Evolutionary conservation across 2,797 vertebrate genomes (phyloP).

Genomic region (Danio kyathit): DNA sequence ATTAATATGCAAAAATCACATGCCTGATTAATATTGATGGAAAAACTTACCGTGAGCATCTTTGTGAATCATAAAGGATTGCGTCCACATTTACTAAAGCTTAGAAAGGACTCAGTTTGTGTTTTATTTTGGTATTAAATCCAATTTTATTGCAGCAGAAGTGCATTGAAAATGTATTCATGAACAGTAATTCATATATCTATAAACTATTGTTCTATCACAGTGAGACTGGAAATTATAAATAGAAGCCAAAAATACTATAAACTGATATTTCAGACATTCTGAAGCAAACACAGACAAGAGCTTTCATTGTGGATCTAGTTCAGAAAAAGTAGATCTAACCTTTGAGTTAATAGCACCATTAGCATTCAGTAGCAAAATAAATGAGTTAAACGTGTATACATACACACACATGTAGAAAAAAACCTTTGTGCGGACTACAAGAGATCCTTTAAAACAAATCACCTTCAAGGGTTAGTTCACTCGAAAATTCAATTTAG

Average conservation of each 20-base stretch:
- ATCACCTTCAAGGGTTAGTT: too few relatives aligned
- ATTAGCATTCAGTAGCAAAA: constrained; percentile 1
- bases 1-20: too few relatives aligned
- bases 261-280: not conserved
- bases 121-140: not conserved
- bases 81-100: too few relatives aligned
- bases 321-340: not conserved
- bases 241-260: not conserved
- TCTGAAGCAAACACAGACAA: not conserved
- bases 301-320: not conserved
- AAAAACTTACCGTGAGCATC: too few relatives aligned
- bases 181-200: not conserved
- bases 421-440: not conserved
- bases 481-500: too few relatives aligned
- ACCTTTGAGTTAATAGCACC: constrained; percentile 10
- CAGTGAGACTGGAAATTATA: not conserved
- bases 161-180: not conserved
- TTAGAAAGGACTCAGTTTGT: too few relatives aligned
- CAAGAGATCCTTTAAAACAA: not conserved
- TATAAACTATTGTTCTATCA: not conserved
- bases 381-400: not conserved
- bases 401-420: not conserved
- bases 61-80: too few relatives aligned
- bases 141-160: constrained; percentile 2
- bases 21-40: too few relatives aligned